These are phyloP conservation scores for Pseudorhombus dupliciocellatus DNA, from an alignment of 2,113 vertebrate genomes.

Conservation along the genomic window DNA sequence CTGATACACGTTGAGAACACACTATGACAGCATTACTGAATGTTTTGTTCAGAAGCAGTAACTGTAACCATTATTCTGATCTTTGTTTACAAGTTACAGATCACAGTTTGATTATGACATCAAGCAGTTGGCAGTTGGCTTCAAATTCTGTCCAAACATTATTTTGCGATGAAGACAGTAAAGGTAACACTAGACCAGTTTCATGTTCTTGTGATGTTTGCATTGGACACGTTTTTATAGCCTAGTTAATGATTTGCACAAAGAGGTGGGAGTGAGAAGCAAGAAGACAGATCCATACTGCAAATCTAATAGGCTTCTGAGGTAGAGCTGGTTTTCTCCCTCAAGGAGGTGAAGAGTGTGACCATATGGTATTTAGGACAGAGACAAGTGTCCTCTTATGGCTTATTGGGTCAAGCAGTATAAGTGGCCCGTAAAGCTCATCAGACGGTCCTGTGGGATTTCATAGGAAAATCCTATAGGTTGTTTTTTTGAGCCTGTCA, in stretches of 20 bases:
- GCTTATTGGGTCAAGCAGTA: constrained; percentile 63
- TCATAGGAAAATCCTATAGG: constrained; percentile 30
- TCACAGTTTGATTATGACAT: no score
- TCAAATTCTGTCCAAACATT: no score
- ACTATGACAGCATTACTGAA: no score
- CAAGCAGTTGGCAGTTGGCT: no score
- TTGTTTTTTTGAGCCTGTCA: constrained; percentile 24
- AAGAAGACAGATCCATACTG: not conserved
- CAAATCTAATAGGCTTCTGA: constrained; percentile 25
- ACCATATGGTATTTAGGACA: constrained; percentile 49
- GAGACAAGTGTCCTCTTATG: constrained; percentile 46
- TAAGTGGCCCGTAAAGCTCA: constrained; percentile 43
- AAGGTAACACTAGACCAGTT: no score
- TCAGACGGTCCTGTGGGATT: constrained; percentile 18
- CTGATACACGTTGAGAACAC: not conserved
- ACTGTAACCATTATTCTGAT: no score
- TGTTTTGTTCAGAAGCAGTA: not conserved
- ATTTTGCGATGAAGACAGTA: no score
- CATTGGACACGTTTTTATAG: not conserved
- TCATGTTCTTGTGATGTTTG: not conserved
- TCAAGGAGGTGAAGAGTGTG: constrained; percentile 9
- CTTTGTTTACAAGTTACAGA: no score
- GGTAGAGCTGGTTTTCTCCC: constrained; percentile 13
- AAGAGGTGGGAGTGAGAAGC: not conserved
- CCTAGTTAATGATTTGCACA: not conserved